Evolutionary conservation across 2,797 vertebrate genomes (phyloP).

Genomic region (Gambelia wislizenii): DNA sequence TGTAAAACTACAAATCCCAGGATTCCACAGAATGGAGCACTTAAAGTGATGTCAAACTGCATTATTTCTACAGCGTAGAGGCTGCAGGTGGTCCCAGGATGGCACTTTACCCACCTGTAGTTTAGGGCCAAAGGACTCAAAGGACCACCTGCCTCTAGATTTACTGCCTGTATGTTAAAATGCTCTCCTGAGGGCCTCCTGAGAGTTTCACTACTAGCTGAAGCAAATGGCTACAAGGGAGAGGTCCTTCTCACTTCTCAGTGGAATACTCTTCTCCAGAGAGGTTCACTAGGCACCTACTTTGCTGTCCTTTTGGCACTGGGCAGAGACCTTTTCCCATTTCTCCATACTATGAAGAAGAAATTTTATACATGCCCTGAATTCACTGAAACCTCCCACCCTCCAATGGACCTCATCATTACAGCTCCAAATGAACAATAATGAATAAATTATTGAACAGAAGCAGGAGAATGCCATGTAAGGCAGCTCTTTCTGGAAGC

Average conservation of each 20-base stretch:
- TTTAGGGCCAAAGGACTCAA: not conserved
- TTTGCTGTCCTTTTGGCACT: not conserved
- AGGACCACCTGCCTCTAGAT: not conserved
- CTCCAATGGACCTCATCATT: not conserved
- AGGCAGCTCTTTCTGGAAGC: not conserved
- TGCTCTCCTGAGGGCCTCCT: not conserved
- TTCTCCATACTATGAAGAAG: not conserved
- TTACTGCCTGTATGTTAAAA: not conserved
- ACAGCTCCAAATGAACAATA: too few species aligned
- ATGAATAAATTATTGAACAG: not conserved
- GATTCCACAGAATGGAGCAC: too few species aligned
- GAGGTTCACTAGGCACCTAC: not conserved
- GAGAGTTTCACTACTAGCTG: not conserved
- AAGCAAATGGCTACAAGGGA: not conserved
- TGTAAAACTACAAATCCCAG: too few species aligned
- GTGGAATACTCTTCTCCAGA: too few species aligned
- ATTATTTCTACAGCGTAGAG: too few species aligned
- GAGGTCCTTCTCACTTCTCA: not conserved
- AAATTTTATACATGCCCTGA: not conserved
- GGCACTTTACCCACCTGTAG: too few species aligned
- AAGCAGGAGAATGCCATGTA: not conserved
- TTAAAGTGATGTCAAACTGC: too few species aligned
- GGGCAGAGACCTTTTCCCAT: not conserved
- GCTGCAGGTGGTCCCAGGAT: too few species aligned
- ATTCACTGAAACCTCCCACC: not conserved